These are phyloP conservation scores for Calliopum simillimum DNA, from an alignment of 2,888 invertebrate species.

Conservation along the genomic window DNA sequence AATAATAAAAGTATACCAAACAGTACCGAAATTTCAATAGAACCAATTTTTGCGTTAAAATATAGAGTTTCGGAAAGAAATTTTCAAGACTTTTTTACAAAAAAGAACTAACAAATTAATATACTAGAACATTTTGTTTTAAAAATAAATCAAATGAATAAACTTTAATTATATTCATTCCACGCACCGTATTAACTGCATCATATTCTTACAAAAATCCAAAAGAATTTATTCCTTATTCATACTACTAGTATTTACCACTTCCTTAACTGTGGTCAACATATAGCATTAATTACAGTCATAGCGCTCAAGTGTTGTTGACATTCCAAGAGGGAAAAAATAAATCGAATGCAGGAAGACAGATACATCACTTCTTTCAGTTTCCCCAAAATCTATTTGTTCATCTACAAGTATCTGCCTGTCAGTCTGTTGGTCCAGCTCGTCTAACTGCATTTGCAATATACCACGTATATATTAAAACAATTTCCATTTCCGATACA, in stretches of 20 bases:
- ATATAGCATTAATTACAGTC: background rate
- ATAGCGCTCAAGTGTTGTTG: constrained; percentile 5
- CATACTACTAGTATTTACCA: background rate
- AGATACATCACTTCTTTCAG: background rate
- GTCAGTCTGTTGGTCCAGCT: background rate
- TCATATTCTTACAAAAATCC: background rate
- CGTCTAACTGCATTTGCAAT: constrained; percentile 22
- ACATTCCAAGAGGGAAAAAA: too few species aligned
- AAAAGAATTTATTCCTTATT: background rate
- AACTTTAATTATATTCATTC: background rate
- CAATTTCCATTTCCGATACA: constrained; percentile 29
- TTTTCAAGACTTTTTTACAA: too few species aligned
- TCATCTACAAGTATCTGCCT: too few species aligned
- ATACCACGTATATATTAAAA: constrained; percentile 14
- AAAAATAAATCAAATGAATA: too few species aligned
- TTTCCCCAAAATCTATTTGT: background rate
- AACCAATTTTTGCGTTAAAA: too few species aligned
- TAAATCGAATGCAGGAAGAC: background rate
- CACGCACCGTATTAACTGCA: background rate
- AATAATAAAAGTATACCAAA: too few species aligned
- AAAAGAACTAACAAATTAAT: too few species aligned
- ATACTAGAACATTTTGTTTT: too few species aligned
- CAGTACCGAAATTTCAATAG: too few species aligned
- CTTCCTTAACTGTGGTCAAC: background rate
- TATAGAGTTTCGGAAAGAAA: too few species aligned